phyloP scores from a whole-genome alignment of 1,140 invertebrate species.

The Bombus terrestris region DNA sequence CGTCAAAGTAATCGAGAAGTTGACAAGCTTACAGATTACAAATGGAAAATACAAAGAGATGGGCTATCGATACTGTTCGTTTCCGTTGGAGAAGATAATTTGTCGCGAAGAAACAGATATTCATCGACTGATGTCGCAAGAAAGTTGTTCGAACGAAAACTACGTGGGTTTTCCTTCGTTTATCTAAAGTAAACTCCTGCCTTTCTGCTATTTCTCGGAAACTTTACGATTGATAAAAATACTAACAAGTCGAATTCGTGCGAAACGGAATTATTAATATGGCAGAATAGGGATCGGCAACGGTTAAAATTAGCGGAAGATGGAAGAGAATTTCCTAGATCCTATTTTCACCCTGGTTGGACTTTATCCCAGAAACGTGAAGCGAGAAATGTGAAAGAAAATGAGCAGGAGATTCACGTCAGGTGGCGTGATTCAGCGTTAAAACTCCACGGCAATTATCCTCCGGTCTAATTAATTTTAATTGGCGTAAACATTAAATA shows the following conservation, averaged over 20 bases:
- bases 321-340: background rate
- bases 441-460: constrained; percentile 42
- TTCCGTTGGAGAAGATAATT: background rate
- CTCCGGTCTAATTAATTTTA: constrained; percentile 43
- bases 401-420: background rate
- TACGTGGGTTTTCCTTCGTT: no score
- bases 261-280: no score
- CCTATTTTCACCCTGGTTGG: background rate
- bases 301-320: background rate
- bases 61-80: background rate
- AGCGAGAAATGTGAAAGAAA: background rate
- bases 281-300: background rate
- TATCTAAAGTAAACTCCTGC: no score
- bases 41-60: background rate
- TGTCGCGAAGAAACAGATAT: background rate
- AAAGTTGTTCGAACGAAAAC: no score
- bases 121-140: background rate
- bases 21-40: background rate
- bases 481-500: constrained; percentile 43
- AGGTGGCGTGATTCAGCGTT: background rate
- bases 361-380: background rate
- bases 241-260: background rate
- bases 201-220: background rate
- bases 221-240: background rate
- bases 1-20: background rate